Evolutionary conservation across 2,113 vertebrate species (phyloP).

Genomic region (Stigmatopora argus): DNA sequence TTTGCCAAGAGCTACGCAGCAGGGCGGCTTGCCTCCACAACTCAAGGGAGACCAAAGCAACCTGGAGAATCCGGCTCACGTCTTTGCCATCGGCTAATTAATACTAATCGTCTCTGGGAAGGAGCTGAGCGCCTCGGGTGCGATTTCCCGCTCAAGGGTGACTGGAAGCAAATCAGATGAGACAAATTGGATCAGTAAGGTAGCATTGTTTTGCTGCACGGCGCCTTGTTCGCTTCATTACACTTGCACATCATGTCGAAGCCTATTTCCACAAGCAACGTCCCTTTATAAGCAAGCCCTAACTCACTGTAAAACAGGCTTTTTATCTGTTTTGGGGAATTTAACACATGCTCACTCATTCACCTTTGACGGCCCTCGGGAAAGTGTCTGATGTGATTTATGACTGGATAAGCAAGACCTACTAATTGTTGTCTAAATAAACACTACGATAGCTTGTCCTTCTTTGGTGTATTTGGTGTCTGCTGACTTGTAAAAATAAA

Average conservation of each 20-base stretch:
- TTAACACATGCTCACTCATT: too few relatives aligned
- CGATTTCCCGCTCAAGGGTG: constrained; percentile 38
- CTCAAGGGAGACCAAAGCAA: constrained; percentile 39
- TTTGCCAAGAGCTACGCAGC: constrained; percentile 11
- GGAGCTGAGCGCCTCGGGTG: constrained; percentile 21
- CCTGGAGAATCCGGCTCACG: constrained; percentile 9
- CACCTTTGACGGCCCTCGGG: too few relatives aligned
- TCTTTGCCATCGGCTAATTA: constrained; percentile 45
- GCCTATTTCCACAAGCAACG: background rate
- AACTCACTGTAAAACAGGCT: background rate
- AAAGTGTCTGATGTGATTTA: background rate
- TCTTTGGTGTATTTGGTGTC: too few relatives aligned
- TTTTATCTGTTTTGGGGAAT: background rate
- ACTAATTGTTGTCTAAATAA: background rate
- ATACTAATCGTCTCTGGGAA: constrained; percentile 40
- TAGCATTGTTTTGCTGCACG: constrained; percentile 10
- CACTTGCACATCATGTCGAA: constrained; percentile 12
- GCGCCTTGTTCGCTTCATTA: constrained; percentile 15
- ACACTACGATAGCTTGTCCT: too few relatives aligned
- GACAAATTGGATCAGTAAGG: constrained; percentile 14
- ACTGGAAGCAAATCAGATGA: constrained; percentile 38
- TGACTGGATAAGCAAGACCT: background rate
- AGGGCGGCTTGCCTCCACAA: constrained; percentile 6
- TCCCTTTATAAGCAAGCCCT: background rate
- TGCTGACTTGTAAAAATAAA: too few relatives aligned